Evolutionary conservation across 1,140 invertebrate genomes (phyloP).

Genomic region (Lerema accius): DNA sequence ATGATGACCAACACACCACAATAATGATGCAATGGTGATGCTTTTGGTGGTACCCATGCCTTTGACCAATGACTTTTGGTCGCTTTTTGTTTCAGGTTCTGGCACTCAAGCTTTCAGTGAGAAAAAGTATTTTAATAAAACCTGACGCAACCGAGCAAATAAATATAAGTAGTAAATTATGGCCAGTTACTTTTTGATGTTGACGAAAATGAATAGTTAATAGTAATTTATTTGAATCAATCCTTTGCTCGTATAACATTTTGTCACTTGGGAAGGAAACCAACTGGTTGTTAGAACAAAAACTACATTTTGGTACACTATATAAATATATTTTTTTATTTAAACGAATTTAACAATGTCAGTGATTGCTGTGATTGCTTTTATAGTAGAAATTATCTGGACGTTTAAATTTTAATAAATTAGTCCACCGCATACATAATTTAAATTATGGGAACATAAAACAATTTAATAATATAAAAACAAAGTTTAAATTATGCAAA

Average conservation of each 20-base stretch:
- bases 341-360: neutral
- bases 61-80: too few species aligned
- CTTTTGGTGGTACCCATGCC: too few species aligned
- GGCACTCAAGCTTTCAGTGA: too few species aligned
- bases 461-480: slow-evolving; percentile 21
- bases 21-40: too few species aligned
- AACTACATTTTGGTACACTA: neutral
- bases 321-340: neutral
- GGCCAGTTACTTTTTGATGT: neutral
- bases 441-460: slow-evolving; percentile 15
- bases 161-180: too few species aligned
- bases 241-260: neutral
- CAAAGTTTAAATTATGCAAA: slow-evolving; percentile 30
- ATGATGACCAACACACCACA: too few species aligned
- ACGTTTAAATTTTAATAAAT: slow-evolving; percentile 14
- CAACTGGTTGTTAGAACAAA: neutral
- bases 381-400: neutral
- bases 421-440: slow-evolving; percentile 16
- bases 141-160: too few species aligned
- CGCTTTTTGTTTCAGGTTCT: too few species aligned
- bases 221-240: neutral
- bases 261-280: neutral
- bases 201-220: neutral
- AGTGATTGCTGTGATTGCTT: neutral
- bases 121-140: too few species aligned